Conservation (phyloP, 2,113 vertebrate species). For the Crotalus viridis region DNA sequence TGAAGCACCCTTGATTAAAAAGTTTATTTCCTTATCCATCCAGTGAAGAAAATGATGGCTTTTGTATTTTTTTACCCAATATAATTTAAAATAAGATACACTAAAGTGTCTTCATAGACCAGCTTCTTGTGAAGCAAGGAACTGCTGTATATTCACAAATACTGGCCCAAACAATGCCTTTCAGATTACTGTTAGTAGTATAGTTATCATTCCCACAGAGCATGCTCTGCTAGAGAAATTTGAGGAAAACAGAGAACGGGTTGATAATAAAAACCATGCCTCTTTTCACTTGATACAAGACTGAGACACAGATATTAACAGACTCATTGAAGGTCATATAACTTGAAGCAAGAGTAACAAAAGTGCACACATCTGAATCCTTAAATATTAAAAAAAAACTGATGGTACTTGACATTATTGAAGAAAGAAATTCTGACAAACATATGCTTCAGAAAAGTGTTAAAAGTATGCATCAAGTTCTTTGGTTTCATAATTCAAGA, state of each 20-base stretch:
- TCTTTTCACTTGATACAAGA: not conserved
- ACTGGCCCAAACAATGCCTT: not conserved
- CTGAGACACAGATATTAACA: not conserved
- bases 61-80: not conserved
- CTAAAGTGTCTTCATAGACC: not conserved
- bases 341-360: slow-evolving; percentile 3
- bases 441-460: slow-evolving; percentile 4
- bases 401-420: not conserved
- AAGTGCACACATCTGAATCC: not conserved
- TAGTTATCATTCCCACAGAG: not conserved
- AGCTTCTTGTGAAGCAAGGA: not conserved
- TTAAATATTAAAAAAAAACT: not conserved
- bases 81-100: not conserved
- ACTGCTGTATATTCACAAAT: not conserved
- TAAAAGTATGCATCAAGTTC: not conserved
- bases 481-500: slow-evolving; percentile 40
- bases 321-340: slow-evolving; percentile 1
- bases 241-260: not conserved
- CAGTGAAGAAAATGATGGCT: not conserved
- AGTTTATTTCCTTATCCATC: not conserved
- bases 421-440: slow-evolving; percentile 1
- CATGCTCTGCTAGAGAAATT: not conserved
- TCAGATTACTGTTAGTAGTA: not conserved
- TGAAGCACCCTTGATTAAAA: not conserved
- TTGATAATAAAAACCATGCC: not conserved